Percentiles rank a stretch among this genome's conserved stretches.
Conservation (phyloP, 2,797 vertebrate genomes). For the Hipposideros larvatus region DNA sequence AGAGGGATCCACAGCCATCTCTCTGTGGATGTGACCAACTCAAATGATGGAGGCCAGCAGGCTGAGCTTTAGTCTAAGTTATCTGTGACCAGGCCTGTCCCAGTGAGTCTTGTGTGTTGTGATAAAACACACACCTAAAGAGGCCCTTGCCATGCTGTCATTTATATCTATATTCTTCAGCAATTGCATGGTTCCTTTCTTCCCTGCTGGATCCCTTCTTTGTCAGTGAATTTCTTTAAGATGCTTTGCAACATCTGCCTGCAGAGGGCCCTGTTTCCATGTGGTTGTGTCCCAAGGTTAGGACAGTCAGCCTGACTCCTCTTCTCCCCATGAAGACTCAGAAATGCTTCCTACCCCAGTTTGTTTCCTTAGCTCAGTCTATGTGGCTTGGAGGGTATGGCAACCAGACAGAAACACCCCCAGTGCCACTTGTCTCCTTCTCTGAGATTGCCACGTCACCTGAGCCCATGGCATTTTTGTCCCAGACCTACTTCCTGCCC, state of each 20-base stretch:
- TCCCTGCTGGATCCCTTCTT: not conserved
- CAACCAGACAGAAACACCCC: not conserved
- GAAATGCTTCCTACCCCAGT: not conserved
- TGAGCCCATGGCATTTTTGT: not conserved
- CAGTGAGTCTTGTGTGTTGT: not conserved
- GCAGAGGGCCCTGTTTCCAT: not conserved
- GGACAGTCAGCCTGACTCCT: not conserved
- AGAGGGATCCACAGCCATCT: not conserved
- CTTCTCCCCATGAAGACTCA: not conserved
- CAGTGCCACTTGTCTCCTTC: not conserved
- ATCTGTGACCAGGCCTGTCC: not conserved
- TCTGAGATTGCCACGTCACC: not conserved
- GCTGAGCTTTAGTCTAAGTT: not conserved
- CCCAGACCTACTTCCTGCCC: conserved; percentile 30
- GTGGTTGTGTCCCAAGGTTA: not conserved
- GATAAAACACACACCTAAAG: not conserved
- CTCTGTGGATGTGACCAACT: not conserved
- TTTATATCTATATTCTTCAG: not conserved
- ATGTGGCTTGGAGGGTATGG: not conserved
- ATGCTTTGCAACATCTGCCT: not conserved
- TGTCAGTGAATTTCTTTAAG: not conserved
- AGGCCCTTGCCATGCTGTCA: not conserved
- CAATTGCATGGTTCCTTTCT: not conserved
- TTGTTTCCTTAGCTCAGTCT: not conserved
- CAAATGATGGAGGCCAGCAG: not conserved